Evolutionary conservation across 2,113 vertebrate species (phyloP).

Genomic region (Saccopteryx bilineata): DNA sequence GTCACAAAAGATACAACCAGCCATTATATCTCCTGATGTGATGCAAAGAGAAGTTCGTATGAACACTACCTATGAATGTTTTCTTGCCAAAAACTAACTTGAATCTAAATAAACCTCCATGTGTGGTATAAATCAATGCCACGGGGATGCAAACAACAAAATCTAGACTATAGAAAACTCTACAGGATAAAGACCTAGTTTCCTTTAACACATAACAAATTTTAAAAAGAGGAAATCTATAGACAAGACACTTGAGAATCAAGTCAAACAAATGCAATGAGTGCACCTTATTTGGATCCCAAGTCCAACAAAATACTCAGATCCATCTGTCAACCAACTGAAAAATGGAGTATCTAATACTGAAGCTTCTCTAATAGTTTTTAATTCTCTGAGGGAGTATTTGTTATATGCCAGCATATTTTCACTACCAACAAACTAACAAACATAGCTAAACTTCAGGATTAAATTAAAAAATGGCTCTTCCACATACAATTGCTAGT

Average conservation of each 20-base stretch:
- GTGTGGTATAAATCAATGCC: not conserved
- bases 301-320: not conserved
- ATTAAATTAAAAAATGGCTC: slow-evolving; percentile 39
- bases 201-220: not conserved
- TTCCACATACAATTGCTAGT: slow-evolving; percentile 44
- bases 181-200: not conserved
- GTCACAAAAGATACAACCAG: not conserved
- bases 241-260: not conserved
- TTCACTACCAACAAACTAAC: slow-evolving; percentile 29
- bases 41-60: not conserved
- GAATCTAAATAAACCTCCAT: not conserved
- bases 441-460: slow-evolving; percentile 12
- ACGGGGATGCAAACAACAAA: not conserved
- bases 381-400: not conserved
- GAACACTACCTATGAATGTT: not conserved
- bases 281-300: not conserved
- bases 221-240: not conserved
- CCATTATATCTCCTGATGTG: not conserved
- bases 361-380: not conserved
- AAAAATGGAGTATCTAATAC: not conserved
- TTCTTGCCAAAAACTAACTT: not conserved
- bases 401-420: not conserved
- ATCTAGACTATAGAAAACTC: not conserved
- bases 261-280: not conserved
- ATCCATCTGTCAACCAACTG: not conserved